phyloP scores from a whole-genome alignment of 2,888 invertebrate species.

The Spodoptera littoralis region DNA sequence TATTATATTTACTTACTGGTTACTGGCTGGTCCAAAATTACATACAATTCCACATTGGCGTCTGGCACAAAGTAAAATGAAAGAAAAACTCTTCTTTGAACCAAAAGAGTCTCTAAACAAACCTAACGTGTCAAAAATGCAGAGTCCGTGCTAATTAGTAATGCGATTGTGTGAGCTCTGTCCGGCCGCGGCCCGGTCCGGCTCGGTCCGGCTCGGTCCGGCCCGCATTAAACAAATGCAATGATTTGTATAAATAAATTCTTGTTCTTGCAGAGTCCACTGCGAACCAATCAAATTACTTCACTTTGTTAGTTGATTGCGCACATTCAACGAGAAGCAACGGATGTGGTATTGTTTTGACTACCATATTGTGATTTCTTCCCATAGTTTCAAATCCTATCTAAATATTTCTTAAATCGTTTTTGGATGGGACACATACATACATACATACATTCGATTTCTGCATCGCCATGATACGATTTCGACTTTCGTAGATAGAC shows the following conservation, averaged over 20 bases:
- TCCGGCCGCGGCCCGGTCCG: constrained; percentile 8
- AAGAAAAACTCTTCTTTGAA: too few relatives aligned
- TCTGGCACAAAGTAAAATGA: too few relatives aligned
- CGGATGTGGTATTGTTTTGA: constrained; percentile 19
- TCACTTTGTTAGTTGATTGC: constrained; percentile 80
- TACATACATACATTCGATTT: too few relatives aligned
- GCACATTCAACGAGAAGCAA: constrained; percentile 28
- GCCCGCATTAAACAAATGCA: constrained; percentile 59
- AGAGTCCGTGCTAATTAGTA: constrained; percentile 42
- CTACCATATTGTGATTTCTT: too few relatives aligned
- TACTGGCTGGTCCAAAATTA: too few relatives aligned
- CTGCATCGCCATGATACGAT: too few relatives aligned
- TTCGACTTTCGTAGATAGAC: too few relatives aligned
- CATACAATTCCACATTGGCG: too few relatives aligned
- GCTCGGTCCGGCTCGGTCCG: background rate
- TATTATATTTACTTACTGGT: too few relatives aligned
- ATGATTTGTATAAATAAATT: constrained; percentile 76
- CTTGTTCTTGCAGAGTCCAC: constrained; percentile 69
- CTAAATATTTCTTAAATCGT: background rate
- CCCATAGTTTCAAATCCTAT: too few relatives aligned
- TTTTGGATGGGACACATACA: background rate
- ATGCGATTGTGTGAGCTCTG: constrained; percentile 37
- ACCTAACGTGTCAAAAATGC: constrained; percentile 35
- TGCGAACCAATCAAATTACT: constrained; percentile 76
- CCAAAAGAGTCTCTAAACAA: constrained; percentile 3